Conservation (phyloP, 2,888 invertebrate species). For the Helleia helle region DNA sequence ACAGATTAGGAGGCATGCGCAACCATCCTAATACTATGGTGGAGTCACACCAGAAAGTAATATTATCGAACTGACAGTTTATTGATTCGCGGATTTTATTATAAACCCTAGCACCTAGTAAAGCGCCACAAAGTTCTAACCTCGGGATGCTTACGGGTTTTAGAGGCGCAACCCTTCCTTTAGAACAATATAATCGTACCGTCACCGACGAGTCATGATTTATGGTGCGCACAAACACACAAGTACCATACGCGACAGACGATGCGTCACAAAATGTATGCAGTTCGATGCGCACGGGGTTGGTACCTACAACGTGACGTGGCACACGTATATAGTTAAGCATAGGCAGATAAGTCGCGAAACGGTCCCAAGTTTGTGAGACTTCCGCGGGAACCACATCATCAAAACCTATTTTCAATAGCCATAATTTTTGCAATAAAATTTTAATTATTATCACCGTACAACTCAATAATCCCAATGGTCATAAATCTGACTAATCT, state of each 20-base stretch:
- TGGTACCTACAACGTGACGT: not conserved
- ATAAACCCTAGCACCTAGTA: too few relatives aligned
- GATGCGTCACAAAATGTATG: not conserved
- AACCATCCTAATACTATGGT: slow-evolving; percentile 24
- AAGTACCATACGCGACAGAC: not conserved
- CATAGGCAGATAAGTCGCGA: not conserved
- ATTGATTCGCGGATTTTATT: not conserved
- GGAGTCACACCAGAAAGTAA: slow-evolving; percentile 23
- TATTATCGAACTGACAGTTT: not conserved
- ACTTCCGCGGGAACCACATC: too few relatives aligned
- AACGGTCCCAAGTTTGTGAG: too few relatives aligned
- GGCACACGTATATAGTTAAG: not conserved
- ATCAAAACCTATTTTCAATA: too few relatives aligned
- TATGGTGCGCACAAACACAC: not conserved
- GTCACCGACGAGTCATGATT: not conserved
- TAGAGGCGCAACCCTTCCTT: slow-evolving; percentile 23
- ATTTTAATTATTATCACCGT: too few relatives aligned
- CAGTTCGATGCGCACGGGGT: too few relatives aligned
- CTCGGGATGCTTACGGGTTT: slow-evolving; percentile 19
- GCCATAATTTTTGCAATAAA: too few relatives aligned
- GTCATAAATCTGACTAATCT: too few relatives aligned
- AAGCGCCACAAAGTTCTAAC: not conserved
- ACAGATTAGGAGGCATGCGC: slow-evolving; percentile 3
- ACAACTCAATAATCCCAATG: too few relatives aligned
- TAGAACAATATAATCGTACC: slow-evolving; percentile 15